phyloP scores from a whole-genome alignment of 2,113 vertebrate species.

The Phylloscopus trochiloides region DNA sequence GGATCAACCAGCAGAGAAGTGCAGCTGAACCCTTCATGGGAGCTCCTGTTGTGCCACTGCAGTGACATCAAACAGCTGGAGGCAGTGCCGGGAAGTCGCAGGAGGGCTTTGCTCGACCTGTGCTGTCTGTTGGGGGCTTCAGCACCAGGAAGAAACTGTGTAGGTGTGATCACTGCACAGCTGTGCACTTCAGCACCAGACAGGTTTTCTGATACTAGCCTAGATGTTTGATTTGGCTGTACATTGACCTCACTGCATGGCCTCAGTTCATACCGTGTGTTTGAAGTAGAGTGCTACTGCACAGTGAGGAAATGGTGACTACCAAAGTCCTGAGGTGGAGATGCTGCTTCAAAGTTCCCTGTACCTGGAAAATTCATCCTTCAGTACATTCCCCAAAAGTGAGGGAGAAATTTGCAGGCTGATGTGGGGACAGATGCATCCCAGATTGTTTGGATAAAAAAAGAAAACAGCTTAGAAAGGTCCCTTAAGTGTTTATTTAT shows the following conservation, averaged over 20 bases:
- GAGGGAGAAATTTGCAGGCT: not conserved
- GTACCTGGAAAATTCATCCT: not conserved
- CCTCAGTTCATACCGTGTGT: accelerated
- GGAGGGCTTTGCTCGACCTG: not conserved
- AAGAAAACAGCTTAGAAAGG: not conserved
- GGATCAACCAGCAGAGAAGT: not conserved
- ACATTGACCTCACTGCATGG: accelerated
- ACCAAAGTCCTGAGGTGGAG: not conserved
- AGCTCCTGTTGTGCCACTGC: not conserved
- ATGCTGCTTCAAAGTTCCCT: not conserved
- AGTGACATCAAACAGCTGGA: not conserved
- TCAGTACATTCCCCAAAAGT: not conserved
- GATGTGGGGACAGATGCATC: not conserved
- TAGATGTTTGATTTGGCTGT: not conserved
- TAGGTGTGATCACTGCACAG: not conserved
- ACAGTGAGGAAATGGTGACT: not conserved
- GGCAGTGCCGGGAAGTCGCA: accelerated
- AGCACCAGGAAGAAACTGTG: not conserved
- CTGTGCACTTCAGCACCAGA: not conserved
- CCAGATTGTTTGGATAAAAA: not conserved
- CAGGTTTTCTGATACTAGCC: not conserved
- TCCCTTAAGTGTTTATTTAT: not conserved
- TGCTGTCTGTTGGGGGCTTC: not conserved
- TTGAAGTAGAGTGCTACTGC: not conserved
- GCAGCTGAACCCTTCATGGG: not conserved